Conservation (phyloP, 2,113 vertebrate genomes). For the Apodemus sylvaticus region DNA sequence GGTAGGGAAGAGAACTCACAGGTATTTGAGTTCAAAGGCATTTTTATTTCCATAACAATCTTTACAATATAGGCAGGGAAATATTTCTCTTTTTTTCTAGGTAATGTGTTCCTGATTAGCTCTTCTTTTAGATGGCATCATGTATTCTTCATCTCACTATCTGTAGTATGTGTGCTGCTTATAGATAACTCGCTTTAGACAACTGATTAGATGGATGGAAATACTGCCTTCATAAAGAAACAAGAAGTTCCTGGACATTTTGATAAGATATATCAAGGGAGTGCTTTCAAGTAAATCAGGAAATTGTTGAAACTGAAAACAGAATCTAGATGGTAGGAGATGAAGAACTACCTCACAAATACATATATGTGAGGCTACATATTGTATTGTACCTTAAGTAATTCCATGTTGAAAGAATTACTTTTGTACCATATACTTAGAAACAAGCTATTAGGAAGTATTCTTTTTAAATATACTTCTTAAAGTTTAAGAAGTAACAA, state of each 20-base stretch:
- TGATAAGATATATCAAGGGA: not conserved
- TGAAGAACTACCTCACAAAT: not conserved
- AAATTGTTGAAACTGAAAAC: not conserved
- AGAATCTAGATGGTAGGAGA: not conserved
- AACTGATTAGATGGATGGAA: constrained; percentile 45
- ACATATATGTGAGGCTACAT: not conserved
- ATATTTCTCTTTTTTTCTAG: not conserved
- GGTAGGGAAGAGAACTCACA: not conserved
- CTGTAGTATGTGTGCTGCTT: constrained; percentile 35
- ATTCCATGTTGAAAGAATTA: not conserved
- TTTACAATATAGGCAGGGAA: not conserved
- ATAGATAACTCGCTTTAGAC: constrained; percentile 16
- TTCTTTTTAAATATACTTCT: constrained; percentile 1
- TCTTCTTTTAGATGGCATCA: not conserved
- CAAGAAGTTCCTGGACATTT: constrained; percentile 30
- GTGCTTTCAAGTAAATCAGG: not conserved
- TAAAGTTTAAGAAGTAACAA: constrained; percentile 32
- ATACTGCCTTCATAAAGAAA: not conserved
- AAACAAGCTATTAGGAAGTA: not conserved
- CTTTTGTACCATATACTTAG: not conserved
- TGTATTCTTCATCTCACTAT: not conserved
- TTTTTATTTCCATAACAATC: not conserved
- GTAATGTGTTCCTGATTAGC: not conserved
- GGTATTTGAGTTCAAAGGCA: not conserved
- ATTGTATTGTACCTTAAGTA: not conserved